A percentile compares a stretch with the other conserved stretches of the same genome.
Conservation (phyloP, 2,797 vertebrate species). For the Borostomias antarcticus region DNA sequence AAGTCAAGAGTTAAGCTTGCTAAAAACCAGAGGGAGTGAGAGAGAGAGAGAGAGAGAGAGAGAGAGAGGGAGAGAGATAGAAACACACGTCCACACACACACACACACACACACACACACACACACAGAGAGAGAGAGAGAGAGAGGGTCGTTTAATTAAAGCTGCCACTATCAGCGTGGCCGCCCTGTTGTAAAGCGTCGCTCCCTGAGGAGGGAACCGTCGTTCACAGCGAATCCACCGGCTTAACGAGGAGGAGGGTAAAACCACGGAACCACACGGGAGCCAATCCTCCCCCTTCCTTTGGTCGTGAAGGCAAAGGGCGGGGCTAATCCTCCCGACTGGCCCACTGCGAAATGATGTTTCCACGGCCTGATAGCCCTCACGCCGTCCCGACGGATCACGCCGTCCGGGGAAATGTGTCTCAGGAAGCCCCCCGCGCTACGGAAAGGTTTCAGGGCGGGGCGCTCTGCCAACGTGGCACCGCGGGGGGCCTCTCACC, state of each 20-base stretch:
- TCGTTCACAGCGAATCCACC: conserved; percentile 22
- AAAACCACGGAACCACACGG: conserved; percentile 8
- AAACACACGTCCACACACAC: no score
- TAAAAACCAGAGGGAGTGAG: conserved; percentile 2
- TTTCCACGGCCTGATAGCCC: no score
- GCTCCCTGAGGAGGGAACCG: conserved; percentile 13
- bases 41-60: conserved; percentile 25
- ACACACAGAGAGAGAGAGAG: conserved; percentile 19
- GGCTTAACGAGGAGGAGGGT: conserved; percentile 8
- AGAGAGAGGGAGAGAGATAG: conserved; percentile 13
- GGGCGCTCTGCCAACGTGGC: conserved; percentile 48
- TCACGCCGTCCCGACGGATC: conserved; percentile 27
- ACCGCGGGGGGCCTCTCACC: conserved; percentile 56
- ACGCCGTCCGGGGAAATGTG: conserved; percentile 43
- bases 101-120: no score
- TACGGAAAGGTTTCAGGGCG: conserved; percentile 61
- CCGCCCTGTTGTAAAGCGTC: neutral
- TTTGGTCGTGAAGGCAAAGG: no score
- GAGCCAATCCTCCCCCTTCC: no score
- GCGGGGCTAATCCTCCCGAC: no score
- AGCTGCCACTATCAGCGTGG: conserved; percentile 11
- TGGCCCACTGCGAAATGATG: no score
- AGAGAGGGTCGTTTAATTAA: conserved; percentile 13
- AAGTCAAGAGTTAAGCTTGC: conserved; percentile 8
- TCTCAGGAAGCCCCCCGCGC: conserved; percentile 28